Evolutionary conservation across 2,797 vertebrate genomes (phyloP), one percentile per base, ranked within the genome.

Genomic region (Gymnocypris eckloni): DNA sequence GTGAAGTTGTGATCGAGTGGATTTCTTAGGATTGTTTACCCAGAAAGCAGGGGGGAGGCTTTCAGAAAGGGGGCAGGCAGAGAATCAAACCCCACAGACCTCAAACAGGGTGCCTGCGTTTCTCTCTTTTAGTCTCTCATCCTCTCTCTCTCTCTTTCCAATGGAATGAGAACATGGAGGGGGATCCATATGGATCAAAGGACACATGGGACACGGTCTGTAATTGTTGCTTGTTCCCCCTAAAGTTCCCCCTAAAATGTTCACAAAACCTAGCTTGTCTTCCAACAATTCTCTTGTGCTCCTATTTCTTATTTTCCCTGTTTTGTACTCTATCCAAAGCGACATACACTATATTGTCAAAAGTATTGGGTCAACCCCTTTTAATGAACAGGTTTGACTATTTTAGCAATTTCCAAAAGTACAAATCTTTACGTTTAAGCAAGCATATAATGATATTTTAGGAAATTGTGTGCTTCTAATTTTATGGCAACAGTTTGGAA

Each of bases 1-100:
- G 54, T 86, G 79, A 67, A 78, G 37, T 59, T 88, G 79, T 71
- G 52, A 67, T 82, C 69, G 70, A 72, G 79, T 86, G 56, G 67
- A 28, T 84, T 88, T 87, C 73, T 76, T 79, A n/a, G 52, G 80
- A 79, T 70, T 90, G 87, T 90, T 87, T 90, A 87, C 41, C 56
- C 76, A 88, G 77, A 85, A 41, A 76, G 77, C 82, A 90, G 64
- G 79, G 54, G 67, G 73, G 70, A 84, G 79, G 86, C 41, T 80
- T 80, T 85, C 64, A 83, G 61, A 87, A 80, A 85, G 79, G 83
- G 64, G 54, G 86, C 86, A 81, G 81, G 64, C 89, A 92, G 81
- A 82, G 77, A 86, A 67, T 89, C 77, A 87, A 90, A 84, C 75
- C 82, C 41, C 61, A 81, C 25, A 33, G 56, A 85, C 86, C 88